Base-by-base conservation (phyloP, 2,797 vertebrate species). In the Gymnopithys bicolor region DNA sequence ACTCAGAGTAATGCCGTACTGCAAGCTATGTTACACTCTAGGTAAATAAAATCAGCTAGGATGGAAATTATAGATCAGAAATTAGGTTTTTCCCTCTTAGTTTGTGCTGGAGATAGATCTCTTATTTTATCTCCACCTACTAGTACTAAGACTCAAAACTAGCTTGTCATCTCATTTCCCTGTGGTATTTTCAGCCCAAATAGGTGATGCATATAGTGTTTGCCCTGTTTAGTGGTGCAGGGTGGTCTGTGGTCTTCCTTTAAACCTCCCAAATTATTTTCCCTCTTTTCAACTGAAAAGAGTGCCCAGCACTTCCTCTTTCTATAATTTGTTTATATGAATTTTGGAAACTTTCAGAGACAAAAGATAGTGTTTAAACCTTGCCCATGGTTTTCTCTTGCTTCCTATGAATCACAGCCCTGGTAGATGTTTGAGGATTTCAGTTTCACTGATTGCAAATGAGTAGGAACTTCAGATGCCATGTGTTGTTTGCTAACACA, bases 381-480 rank as follows among this genome's bases (percentile, higher is more conserved):
- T 73, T 96, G 71, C 16, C 56, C 19, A 2, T 21, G 11, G 62
- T 84, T 84, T 87, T 41, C 9, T 28, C 60, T 60, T 62, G 15
- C 67, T 92, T 87, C 49, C 32, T 86, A 84, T 53, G 33, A 70
- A 53, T 68, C 62, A 27, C 27, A 49, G 53, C 60, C 59, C 77
- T 13, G 0, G 88, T 64, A 51, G 80, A 79, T 48, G 60, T 71
- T 89, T 80, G 77, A 80, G 62, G 87, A 89, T 93, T 93, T 93
- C 77, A 59, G 58, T 93, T 96, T 83, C 76, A 75, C 32, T 92
- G 93, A 96, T 52, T 92, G 83, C 53, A 90, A 82, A 93, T 63
- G 62, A 87, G 48, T 32, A 41, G 78, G 43, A 91, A 60, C 63
- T 92, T 94, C 80, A 81, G 90, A n/a, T 90, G 78, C 66, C 83